Evolutionary conservation across 2,888 invertebrate genomes (phyloP).

Genomic region (Atherix ibis): DNA sequence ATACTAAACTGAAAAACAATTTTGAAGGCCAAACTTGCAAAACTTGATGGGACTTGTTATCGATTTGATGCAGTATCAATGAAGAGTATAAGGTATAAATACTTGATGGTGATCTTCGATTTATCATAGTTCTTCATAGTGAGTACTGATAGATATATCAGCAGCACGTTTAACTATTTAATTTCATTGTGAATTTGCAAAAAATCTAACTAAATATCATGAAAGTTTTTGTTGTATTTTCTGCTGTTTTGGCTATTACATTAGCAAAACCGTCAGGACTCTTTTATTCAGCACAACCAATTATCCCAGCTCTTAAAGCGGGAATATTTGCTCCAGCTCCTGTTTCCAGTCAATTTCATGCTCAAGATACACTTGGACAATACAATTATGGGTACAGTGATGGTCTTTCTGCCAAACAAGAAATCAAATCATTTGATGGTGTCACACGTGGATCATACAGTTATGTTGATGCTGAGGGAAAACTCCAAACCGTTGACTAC

Average conservation of each 20-base stretch:
- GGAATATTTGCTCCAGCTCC: not conserved
- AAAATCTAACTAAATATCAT: constrained; percentile 15
- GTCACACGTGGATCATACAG: constrained; percentile 38
- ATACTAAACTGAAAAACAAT: too few relatives aligned
- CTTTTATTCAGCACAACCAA: not conserved
- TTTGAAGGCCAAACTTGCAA: too few relatives aligned
- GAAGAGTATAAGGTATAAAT: too few relatives aligned
- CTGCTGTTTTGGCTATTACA: constrained; percentile 17
- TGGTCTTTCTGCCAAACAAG: constrained; percentile 37
- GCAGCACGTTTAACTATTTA: constrained; percentile 16
- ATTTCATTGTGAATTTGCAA: not conserved
- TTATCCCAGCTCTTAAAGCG: not conserved
- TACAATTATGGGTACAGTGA: constrained; percentile 39
- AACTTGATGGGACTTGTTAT: too few relatives aligned
- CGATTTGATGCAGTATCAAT: too few relatives aligned
- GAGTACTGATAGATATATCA: constrained; percentile 21
- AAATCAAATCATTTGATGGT: constrained; percentile 36
- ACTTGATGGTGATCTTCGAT: constrained; percentile 1
- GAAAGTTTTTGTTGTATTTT: constrained; percentile 21
- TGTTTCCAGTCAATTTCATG: constrained; percentile 34
- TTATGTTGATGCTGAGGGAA: constrained; percentile 37
- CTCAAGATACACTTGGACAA: constrained; percentile 39
- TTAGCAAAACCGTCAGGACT: constrained; percentile 12
- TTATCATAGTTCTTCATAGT: constrained; percentile 15
- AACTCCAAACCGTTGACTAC: constrained; percentile 37